Evolutionary conservation across 2,888 invertebrate species (phyloP).

Genomic region (Tyria jacobaeae): DNA sequence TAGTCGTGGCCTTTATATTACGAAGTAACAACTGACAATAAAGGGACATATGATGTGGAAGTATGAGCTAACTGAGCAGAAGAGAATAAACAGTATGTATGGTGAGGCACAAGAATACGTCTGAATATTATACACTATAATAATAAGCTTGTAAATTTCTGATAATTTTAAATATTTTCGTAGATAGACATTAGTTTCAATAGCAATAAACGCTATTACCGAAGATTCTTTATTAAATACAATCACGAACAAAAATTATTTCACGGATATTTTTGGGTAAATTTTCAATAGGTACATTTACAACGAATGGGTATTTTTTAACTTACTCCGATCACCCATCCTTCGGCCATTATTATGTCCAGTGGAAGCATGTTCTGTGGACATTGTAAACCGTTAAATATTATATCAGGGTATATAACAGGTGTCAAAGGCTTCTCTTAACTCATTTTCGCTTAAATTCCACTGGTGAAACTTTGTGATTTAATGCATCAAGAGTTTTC

Average conservation of each 20-base stretch:
- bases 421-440: neutral
- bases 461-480: no score
- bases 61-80: no score
- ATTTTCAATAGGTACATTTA: neutral
- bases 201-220: neutral
- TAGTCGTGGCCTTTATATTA: no score
- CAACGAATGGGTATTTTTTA: conserved; percentile 9
- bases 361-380: conserved; percentile 25
- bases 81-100: no score
- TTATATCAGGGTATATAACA: neutral
- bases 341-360: conserved; percentile 22
- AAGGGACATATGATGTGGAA: no score
- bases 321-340: conserved; percentile 28
- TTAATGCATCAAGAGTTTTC: no score
- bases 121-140: neutral
- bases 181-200: neutral
- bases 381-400: conserved; percentile 15
- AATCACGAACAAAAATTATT: neutral
- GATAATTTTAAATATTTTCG: neutral
- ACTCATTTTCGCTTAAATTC: neutral
- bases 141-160: neutral
- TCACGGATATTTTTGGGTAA: neutral
- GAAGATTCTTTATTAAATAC: neutral
- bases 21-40: no score
- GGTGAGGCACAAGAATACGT: no score